Percentiles rank a stretch among this genome's conserved stretches.
Conservation (phyloP, 2,797 vertebrate genomes). For the Loris lydekkerianus region DNA sequence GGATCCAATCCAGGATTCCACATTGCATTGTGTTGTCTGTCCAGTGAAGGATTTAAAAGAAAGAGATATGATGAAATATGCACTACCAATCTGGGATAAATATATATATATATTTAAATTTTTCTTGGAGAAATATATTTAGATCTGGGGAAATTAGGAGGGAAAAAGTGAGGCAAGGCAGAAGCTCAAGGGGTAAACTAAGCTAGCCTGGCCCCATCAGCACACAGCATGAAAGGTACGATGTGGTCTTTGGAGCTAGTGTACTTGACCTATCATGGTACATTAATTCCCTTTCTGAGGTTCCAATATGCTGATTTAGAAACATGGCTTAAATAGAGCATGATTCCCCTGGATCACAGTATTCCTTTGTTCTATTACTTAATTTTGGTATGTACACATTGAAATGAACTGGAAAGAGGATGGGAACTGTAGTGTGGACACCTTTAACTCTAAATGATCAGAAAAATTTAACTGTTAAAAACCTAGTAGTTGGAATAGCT, state of each 20-base stretch:
- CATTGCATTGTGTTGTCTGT: background rate
- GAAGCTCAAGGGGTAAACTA: background rate
- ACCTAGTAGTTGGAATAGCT: background rate
- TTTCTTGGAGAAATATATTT: background rate
- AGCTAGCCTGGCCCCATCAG: background rate
- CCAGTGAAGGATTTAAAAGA: constrained; percentile 11
- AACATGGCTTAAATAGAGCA: constrained; percentile 16
- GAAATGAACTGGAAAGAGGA: constrained; percentile 28
- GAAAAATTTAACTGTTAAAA: background rate
- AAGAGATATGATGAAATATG: constrained; percentile 1
- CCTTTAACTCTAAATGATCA: background rate
- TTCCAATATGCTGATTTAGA: constrained; percentile 16
- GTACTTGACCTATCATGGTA: background rate
- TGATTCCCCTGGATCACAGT: constrained; percentile 8
- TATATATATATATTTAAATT: no score
- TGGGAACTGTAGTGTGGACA: background rate
- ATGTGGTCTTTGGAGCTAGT: background rate
- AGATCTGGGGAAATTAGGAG: background rate
- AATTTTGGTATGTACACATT: background rate
- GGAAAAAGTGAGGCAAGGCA: constrained; percentile 18
- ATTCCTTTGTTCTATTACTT: constrained; percentile 31
- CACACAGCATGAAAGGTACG: background rate
- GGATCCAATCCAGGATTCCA: background rate
- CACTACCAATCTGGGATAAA: background rate
- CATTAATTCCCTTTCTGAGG: background rate